phyloP scores from a whole-genome alignment of 2,888 invertebrate genomes.

The Zaprionus lineosus region DNA sequence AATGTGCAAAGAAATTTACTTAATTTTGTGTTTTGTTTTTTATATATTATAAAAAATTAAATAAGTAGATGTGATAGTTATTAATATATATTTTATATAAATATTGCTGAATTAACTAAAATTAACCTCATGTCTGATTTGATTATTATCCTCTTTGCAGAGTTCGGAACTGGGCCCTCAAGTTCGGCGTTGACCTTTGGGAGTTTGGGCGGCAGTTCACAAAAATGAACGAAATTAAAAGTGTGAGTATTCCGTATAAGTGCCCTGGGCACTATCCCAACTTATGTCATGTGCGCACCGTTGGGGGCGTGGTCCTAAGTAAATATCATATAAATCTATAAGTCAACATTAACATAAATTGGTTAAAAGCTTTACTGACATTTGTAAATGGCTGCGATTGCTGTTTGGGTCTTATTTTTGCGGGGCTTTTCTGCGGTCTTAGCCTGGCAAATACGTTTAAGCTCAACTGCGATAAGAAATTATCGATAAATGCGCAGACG shows the following conservation, averaged over 20 bases:
- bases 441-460: constrained; percentile 56
- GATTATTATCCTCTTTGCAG: constrained; percentile 85
- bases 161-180: constrained; percentile 95
- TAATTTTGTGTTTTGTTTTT: too few species aligned
- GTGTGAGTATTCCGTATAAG: constrained; percentile 86
- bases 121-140: too few species aligned
- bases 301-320: constrained; percentile 10
- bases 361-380: constrained; percentile 33
- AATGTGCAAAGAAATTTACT: too few species aligned
- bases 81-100: too few species aligned
- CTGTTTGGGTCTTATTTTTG: constrained; percentile 6
- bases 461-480: constrained; percentile 53
- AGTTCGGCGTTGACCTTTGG: constrained; percentile 95
- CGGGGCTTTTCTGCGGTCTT: constrained; percentile 27
- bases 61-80: too few species aligned
- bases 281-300: not conserved
- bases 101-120: too few species aligned
- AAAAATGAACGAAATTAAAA: constrained; percentile 93
- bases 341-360: constrained; percentile 30
- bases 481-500: constrained; percentile 63
- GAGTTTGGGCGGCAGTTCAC: constrained; percentile 93
- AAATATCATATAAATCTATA: constrained; percentile 22
- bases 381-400: constrained; percentile 57
- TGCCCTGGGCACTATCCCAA: not conserved
- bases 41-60: too few species aligned